Conservation (phyloP, 2,888 invertebrate genomes). For the Caradrina kadenii region DNA sequence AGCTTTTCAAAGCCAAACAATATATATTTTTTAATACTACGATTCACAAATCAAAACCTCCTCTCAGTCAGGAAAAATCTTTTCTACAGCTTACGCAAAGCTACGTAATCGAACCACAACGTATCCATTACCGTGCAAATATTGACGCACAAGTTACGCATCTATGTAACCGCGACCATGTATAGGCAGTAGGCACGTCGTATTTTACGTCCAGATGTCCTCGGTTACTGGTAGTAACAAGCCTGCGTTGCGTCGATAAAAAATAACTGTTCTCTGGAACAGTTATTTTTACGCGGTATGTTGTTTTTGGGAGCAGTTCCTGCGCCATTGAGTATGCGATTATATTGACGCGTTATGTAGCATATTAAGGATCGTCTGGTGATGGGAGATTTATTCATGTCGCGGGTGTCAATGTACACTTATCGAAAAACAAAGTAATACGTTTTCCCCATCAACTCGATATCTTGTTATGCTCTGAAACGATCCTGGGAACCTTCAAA, state of each 20-base stretch:
- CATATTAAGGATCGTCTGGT: conserved; percentile 39
- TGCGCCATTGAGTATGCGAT: conserved; percentile 39
- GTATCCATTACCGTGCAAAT: conserved; percentile 52
- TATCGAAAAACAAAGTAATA: too few species aligned
- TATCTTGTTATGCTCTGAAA: too few species aligned
- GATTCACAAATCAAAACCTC: neutral
- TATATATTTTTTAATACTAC: neutral
- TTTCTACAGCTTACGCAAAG: neutral
- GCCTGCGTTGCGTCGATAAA: conserved; percentile 69
- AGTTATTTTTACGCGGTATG: conserved; percentile 39
- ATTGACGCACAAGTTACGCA: conserved; percentile 41
- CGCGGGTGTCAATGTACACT: neutral
- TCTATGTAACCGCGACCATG: conserved; percentile 53
- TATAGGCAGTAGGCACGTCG: conserved; percentile 54
- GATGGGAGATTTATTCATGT: conserved; percentile 13
- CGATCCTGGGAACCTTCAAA: too few species aligned
- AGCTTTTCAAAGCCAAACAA: neutral
- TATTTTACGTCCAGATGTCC: conserved; percentile 70
- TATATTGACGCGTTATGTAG: conserved; percentile 50
- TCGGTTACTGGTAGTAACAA: conserved; percentile 61
- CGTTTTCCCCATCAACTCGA: too few species aligned
- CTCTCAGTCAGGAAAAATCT: neutral
- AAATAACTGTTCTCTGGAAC: conserved; percentile 67
- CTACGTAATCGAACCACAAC: conserved; percentile 20
- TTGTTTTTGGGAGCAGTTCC: conserved; percentile 37